Evolutionary conservation across 2,888 invertebrate species (phyloP), one percentile per base, ranked within the genome.

Genomic region (Drosophila anomelani): DNA sequence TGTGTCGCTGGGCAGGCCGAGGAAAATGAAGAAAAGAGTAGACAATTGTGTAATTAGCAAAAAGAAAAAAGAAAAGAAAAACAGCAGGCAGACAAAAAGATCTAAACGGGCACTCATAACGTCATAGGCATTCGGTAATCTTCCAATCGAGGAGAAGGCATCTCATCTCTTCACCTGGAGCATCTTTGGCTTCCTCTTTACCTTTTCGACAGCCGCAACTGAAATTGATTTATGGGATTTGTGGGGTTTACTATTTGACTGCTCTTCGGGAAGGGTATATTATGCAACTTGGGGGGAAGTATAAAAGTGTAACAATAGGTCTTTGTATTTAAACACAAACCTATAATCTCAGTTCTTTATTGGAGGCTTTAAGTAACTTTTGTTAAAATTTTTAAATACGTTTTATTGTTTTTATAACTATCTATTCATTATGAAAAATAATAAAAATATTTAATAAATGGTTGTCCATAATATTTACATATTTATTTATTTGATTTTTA

Each of bases 31-130:
- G 26, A 66, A 66, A 43, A 51, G 34, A 26, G 13, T 9, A 51
- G 85, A 86, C 88, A 86, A 88, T 88, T 85, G 85, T 86, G 87
- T 79, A 85, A 85, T 85, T 85, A 85, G 80, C 78, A 74, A 80
- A 78, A 78, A 67, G 67, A 62, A 73, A 80, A 55, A 68, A 4
- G 34, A 41, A 43, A 43, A 34, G 23, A 38, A 47, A 67, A 36
- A 20, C 23, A 10, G 38, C 10, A 39, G 12, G 23, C 17, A 74
- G 34, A 64, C 53, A 49, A 64, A 74, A 59, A 73, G 63, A 62
- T 72, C 73, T 73, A 74, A 70, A 38, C 46, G 70, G n/a, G 57
- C 59, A 69, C 57, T 68, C 69, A 68, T 43, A 67, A 17, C 29
- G 36, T 38, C 56, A 44, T 32, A 51, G 60, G 73, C 41, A 34